Percentiles rank a stretch among this genome's conserved stretches.
phyloP scores from a whole-genome alignment of 2,888 invertebrate genomes.

The Leucoma salicis region DNA sequence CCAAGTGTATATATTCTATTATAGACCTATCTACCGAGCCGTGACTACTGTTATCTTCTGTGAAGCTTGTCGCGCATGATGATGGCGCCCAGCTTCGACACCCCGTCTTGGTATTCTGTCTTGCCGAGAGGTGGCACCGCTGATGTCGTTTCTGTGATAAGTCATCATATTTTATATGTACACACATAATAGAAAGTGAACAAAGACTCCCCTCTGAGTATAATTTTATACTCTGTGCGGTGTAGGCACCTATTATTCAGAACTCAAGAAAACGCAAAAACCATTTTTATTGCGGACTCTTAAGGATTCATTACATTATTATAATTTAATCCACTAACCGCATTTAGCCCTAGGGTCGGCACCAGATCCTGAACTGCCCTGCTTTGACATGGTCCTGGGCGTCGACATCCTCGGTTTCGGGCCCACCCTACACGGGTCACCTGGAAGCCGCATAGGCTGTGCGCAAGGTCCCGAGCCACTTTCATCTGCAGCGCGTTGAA shows the following conservation, averaged over 20 bases:
- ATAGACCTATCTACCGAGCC: not conserved
- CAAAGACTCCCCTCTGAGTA: too few relatives aligned
- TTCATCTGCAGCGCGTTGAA: constrained; percentile 79
- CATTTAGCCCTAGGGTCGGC: constrained; percentile 62
- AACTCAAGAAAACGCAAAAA: too few relatives aligned
- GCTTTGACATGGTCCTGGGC: constrained; percentile 65
- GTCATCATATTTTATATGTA: too few relatives aligned
- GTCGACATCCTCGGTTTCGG: constrained; percentile 60
- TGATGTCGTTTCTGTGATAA: constrained; percentile 69
- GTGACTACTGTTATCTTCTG: constrained; percentile 39
- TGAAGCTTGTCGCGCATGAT: constrained; percentile 84
- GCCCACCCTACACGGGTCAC: constrained; percentile 81
- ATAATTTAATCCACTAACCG: constrained; percentile 41
- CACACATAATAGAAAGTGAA: too few relatives aligned
- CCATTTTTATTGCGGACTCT: too few relatives aligned
- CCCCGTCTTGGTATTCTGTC: constrained; percentile 84
- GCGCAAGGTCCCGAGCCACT: constrained; percentile 79
- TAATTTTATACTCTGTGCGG: too few relatives aligned
- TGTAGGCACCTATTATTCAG: too few relatives aligned
- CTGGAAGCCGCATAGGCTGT: constrained; percentile 81
- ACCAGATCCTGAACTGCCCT: constrained; percentile 41
- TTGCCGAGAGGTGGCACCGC: constrained; percentile 73
- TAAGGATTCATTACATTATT: too few relatives aligned
- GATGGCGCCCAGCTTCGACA: constrained; percentile 82
- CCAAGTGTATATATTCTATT: not conserved